A percentile compares a stretch with the other conserved stretches of the same genome.
Evolutionary conservation across 1,140 invertebrate genomes (phyloP).

Genomic region (Doryteuthis pealeii): DNA sequence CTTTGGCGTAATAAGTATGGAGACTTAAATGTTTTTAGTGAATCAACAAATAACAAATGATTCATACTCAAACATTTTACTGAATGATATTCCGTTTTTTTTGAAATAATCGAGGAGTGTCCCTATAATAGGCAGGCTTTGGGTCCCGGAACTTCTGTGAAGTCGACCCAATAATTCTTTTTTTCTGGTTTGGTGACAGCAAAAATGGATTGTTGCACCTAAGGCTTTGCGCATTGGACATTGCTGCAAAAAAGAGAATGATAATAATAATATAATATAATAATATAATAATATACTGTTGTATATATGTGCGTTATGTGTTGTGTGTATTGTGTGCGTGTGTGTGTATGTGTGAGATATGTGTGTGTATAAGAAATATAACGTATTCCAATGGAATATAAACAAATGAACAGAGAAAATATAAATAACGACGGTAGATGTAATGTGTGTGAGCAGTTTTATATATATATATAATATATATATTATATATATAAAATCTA

Average conservation of each 20-base stretch:
- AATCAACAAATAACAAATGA: no score
- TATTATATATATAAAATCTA: no score
- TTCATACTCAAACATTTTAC: conserved; percentile 58
- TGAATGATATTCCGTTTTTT: conserved; percentile 54
- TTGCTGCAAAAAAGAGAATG: background rate
- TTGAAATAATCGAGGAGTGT: conserved; percentile 56
- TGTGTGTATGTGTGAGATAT: background rate
- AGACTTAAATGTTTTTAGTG: no score
- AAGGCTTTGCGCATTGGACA: conserved; percentile 6
- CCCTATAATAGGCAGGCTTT: conserved; percentile 53
- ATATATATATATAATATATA: no score
- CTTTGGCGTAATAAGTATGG: no score
- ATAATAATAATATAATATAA: background rate
- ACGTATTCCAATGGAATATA: no score
- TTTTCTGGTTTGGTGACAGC: background rate
- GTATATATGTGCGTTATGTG: background rate
- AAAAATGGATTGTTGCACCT: background rate
- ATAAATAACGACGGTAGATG: no score
- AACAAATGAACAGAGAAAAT: no score
- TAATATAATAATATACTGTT: background rate
- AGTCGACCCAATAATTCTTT: conserved; percentile 22
- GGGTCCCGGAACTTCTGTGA: conserved; percentile 52
- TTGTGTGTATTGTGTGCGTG: background rate
- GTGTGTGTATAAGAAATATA: no score
- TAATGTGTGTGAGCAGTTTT: no score